phyloP scores from a whole-genome alignment of 2,113 vertebrate species.

The Hipposideros armiger region DNA sequence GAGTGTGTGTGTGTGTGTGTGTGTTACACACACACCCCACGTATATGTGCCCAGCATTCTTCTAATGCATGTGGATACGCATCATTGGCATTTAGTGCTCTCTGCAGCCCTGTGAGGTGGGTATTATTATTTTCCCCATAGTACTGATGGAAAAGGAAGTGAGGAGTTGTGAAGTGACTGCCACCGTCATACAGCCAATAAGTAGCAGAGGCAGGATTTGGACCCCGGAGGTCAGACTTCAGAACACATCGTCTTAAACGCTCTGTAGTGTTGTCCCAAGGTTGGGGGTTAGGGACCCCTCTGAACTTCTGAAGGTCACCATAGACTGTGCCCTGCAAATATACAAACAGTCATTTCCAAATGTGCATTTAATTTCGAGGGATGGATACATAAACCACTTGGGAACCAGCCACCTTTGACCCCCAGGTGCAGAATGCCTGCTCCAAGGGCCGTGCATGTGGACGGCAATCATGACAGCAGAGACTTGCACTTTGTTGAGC shows the following conservation, averaged over 20 bases:
- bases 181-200: too few species aligned
- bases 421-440: neutral
- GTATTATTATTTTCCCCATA: neutral
- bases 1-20: neutral
- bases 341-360: neutral
- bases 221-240: neutral
- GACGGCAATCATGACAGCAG: neutral
- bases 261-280: neutral
- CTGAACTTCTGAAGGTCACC: neutral
- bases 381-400: neutral
- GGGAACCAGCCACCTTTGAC: neutral
- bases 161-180: neutral
- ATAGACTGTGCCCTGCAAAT: neutral
- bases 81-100: neutral
- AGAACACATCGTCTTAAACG: neutral
- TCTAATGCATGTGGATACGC: neutral
- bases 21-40: neutral
- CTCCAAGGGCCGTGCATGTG: neutral
- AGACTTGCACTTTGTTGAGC: too few species aligned
- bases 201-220: neutral
- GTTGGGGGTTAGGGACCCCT: neutral
- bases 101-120: accelerated
- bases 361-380: neutral
- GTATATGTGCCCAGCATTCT: neutral
- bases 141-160: neutral